Evolutionary conservation across 2,888 invertebrate genomes (phyloP), one percentile per base, ranked within the genome.

Genomic region (Hofmannophila pseudospretella): DNA sequence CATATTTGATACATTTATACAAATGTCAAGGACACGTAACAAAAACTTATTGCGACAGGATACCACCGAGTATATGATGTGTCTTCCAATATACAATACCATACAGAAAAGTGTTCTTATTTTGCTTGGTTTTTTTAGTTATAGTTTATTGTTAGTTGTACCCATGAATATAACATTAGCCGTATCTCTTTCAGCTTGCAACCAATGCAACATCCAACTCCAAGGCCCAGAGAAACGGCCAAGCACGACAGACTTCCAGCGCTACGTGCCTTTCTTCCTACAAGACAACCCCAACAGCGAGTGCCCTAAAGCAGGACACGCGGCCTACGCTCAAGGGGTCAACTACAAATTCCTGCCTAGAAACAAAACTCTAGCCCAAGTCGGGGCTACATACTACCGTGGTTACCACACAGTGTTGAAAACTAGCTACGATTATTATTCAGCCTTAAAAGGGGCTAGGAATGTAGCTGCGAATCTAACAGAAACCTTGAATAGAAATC

Each of bases 331-430:
- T 0, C 89, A 89, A 38, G 95, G 91, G 1, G 93, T 94, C 20
- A 91, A 91, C 62, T 91, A 90, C 42, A 44, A 64, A 7, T 34
- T 20, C n/a, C 49, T 58, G 7, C 58, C 74, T 22, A 67, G 69
- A 8, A 63, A 74, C 1, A 58, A 82, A 11, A 78, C 89, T 0
- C 58, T 67, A 8, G 90, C 90, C 0, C 54, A 66, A 2, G 90
- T 95, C 0, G 91, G 90, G 0, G 93, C 97, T 0, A 94, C 95
- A 0, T 96, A 97, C 72, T 99, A 96, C 75, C 97, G 69, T 42
- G 64, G 59, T 0, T 99, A 97, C 78, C 99, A 99, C 82, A 94
- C 96, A 0, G 94, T 97, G 11, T 77, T 99, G 28, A 96, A 96
- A 75, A 91, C 93, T 0, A 97, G 97, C 0, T 78, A 89, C 7